These are phyloP conservation scores for Diprion similis DNA, from an alignment of 1,140 invertebrate genomes.

Conservation along the genomic window DNA sequence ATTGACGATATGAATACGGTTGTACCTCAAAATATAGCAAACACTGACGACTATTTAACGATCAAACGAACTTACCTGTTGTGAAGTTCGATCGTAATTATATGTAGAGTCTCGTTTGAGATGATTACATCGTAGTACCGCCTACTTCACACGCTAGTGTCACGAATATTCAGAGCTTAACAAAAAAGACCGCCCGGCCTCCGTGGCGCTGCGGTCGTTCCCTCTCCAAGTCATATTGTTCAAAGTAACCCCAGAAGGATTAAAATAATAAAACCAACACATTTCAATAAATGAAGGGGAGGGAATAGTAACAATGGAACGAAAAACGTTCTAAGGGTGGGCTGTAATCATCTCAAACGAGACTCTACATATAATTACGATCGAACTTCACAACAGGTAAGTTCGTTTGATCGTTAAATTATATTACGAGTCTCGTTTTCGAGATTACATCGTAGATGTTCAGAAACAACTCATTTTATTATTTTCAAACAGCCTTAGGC, in stretches of 20 bases:
- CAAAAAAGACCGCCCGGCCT: neutral
- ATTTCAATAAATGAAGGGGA: constrained; percentile 1
- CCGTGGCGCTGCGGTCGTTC: neutral
- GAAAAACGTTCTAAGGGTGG: constrained; percentile 2
- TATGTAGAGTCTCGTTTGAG: neutral
- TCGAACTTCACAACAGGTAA: no score
- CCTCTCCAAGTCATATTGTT: constrained; percentile 4
- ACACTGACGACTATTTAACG: no score
- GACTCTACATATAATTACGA: no score
- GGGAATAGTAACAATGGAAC: neutral
- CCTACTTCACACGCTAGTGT: no score
- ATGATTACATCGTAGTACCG: neutral
- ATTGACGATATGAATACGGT: no score
- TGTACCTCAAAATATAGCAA: no score
- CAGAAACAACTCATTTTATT: constrained; percentile 8
- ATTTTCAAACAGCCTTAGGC: neutral
- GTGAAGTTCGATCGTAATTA: no score
- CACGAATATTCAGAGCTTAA: no score
- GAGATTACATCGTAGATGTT: constrained; percentile 14
- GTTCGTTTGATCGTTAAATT: no score
- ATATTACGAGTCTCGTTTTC: no score
- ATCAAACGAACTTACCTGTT: no score
- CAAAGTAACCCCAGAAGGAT: neutral
- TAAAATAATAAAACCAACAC: constrained; percentile 1
- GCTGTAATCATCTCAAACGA: constrained; percentile 20